Conservation (phyloP, 2,113 vertebrate genomes). For the Lichenostomus cassidix region DNA sequence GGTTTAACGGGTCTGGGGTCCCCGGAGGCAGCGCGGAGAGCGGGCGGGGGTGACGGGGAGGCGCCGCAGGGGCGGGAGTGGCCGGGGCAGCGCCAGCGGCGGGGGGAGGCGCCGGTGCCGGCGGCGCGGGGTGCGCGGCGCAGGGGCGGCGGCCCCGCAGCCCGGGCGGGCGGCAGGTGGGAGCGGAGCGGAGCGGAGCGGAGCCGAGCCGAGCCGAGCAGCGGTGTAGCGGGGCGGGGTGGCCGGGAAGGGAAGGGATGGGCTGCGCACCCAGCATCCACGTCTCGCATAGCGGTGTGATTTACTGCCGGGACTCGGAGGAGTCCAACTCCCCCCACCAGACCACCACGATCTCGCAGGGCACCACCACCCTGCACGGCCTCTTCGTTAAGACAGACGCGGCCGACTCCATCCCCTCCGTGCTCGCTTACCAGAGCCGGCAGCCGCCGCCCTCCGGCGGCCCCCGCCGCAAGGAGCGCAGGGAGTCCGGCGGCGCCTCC, state of each 20-base stretch:
- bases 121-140: not conserved
- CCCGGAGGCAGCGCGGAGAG: constrained; percentile 15
- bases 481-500: constrained; percentile 69
- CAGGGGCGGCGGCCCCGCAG: not conserved
- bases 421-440: constrained; percentile 83
- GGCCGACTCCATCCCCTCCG: constrained; percentile 84
- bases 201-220: not conserved
- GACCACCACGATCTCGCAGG: constrained; percentile 88
- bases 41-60: not conserved
- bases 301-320: constrained; percentile 96
- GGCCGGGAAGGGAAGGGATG: constrained; percentile 78
- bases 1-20: not conserved
- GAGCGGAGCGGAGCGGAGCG: not conserved
- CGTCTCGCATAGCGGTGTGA: constrained; percentile 97
- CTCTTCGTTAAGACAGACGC: constrained; percentile 92
- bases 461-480: constrained; percentile 73
- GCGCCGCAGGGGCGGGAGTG: not conserved
- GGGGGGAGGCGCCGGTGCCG: not conserved
- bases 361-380: constrained; percentile 84
- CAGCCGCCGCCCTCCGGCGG: constrained; percentile 70
- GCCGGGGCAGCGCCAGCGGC: not conserved
- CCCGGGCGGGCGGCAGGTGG: not conserved
- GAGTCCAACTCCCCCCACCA: constrained; percentile 91
- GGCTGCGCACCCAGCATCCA: constrained; percentile 97
- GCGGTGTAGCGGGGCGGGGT: not conserved